Percentiles rank a stretch among this genome's conserved stretches.
Conservation (phyloP, 2,888 invertebrate species). For the Trilocha varians region DNA sequence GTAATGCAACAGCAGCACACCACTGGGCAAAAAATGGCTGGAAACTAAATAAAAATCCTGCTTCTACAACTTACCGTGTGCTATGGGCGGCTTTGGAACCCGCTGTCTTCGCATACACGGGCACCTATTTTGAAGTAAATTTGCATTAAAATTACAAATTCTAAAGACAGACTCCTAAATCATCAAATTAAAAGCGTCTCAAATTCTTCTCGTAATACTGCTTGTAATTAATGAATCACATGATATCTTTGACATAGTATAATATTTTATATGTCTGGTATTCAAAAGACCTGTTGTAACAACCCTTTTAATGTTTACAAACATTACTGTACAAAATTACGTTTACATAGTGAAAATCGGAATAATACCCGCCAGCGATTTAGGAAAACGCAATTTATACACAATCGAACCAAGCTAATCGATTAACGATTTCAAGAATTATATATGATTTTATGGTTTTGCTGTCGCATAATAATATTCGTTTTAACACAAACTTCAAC, state of each 20-base stretch:
- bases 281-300: too few species aligned
- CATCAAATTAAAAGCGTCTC: too few species aligned
- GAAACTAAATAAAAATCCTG: constrained; percentile 55
- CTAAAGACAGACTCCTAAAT: too few species aligned
- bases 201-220: too few species aligned
- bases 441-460: too few species aligned
- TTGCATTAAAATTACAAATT: constrained; percentile 4
- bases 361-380: neutral
- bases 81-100: constrained; percentile 57
- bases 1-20: constrained; percentile 54
- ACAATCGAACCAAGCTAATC: neutral
- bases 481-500: too few species aligned
- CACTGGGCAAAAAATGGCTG: constrained; percentile 51
- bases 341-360: neutral
- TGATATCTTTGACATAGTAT: too few species aligned
- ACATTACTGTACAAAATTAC: neutral
- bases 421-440: too few species aligned
- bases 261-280: too few species aligned
- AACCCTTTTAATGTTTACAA: too few species aligned
- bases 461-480: too few species aligned
- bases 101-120: constrained; percentile 53
- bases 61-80: constrained; percentile 52
- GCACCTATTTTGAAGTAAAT: constrained; percentile 55
- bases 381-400: neutral
- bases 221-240: too few species aligned